Evolutionary conservation across 2,797 vertebrate genomes (phyloP), one percentile per base, ranked within the genome.

Genomic region (Hapalemur alaotrensis): DNA sequence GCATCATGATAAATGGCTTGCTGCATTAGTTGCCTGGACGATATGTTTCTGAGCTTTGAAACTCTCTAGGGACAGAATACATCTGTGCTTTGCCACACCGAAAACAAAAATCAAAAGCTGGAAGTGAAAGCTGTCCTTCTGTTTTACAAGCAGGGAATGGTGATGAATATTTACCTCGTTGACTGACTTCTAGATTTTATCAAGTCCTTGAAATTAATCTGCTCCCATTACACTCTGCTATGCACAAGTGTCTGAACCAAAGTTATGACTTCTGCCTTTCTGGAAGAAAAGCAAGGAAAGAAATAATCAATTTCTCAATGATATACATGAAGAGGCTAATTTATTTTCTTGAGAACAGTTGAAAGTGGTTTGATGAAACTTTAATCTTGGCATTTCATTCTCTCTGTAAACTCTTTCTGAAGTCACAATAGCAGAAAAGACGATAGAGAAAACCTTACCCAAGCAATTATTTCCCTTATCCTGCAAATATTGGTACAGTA

Each of bases 361-460:
- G 46, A 95, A 92, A 48, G 48, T 80, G 18, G 32, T 80, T 97
- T 97, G 81, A 78, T 96, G 87, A 96, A 95, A 97, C 67, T 97
- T 92, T 72, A 83, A 97, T 97, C 78, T 81, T 38, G 81, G 25
- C 50, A 50, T 95, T 97, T 96, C 38, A 69, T 95, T 90, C 57
- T 97, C 61, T 92, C 30, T 38, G 8, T 96, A 86, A 95, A 94
- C 76, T 93, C 63, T 3, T n/a, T 59, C 41, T 89, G 57, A 86
- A 91, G 89, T 96, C 48, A 96, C 89, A 90, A 79, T 67, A 95
- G 50, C 57, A 89, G 69, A 75, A 81, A 92, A 8, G 4, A 54
- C 95, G 43, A 72, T 3, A 50, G 38, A 95, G 38, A 88, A 95
- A 83, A n/a, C 48, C 54, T 88, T 79, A 93, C 46, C 93, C 69